Evolutionary conservation across 2,888 invertebrate genomes (phyloP), one percentile per base, ranked within the genome.

Genomic region (Drosophila bunnanda): DNA sequence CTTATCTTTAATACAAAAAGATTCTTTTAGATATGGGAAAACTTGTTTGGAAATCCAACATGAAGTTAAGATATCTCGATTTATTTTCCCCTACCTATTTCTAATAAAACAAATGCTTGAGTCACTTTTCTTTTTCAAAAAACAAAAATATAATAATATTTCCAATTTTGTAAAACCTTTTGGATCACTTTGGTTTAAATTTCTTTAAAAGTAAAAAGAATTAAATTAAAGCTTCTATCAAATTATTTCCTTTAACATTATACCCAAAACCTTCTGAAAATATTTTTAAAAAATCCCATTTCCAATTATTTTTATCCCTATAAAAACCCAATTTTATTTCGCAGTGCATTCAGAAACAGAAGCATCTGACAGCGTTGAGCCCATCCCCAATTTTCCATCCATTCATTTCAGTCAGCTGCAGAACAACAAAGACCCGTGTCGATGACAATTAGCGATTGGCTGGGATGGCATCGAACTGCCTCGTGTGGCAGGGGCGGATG

Each of bases 381-480:
- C 79, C 82, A 88, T 75, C 72, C 86, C 80, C 82, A 88, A 70
- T 65, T 56, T 56, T 83, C 57, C 74, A 72, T 53, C 69, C 69
- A 69, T 76, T 76, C 76, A 75, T 75, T 65, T 65, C 36, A 68
- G 76, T 74, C 82, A 81, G 72, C 69, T 77, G 69, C 61, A 77
- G 60, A 75, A 74, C 68, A 69, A 77, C 81, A 81, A 87, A 89
- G 75, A 65, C 69, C 83, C 83, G 84, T 84, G 87, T 89, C 83
- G 83, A 84, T 84, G 89, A 84, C 83, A 84, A 84, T 84, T 84
- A 89, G 89, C 89, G 83, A 84, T 84, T 86, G 83, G 86, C 53
- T 60, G 60, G 54, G 38, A 46, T 68, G 70, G 57, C 41, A 56
- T 72, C 72, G 66, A 72, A 53, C 52, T 32, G 69, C 53, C 30